Evolutionary conservation across 2,888 invertebrate genomes (phyloP), one percentile per base, ranked within the genome.

Genomic region (Dicranocentrus wangi): DNA sequence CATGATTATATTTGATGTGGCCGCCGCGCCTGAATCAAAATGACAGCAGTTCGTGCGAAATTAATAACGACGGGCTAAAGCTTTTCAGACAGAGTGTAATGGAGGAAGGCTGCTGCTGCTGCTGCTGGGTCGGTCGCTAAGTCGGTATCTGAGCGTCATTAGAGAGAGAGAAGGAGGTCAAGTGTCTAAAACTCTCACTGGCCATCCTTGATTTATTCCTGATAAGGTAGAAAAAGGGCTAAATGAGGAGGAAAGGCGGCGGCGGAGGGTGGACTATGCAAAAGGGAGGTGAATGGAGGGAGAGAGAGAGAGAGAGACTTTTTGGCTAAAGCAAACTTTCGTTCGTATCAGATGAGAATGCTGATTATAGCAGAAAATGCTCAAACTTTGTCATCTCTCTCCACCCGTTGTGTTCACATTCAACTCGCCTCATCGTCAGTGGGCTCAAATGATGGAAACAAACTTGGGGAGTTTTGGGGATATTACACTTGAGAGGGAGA

Each of bases 61-160:
- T 70, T 77, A 70, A 77, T 77, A 77, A 69, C 53, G 77, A 77
- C 51, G 63, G 69, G 69, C 61, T 63, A 61, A 61, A 28, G 28
- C 47, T 63, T 77, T 77, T 53, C 70, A 70, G n/a, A n/a, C n/a
- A n/a, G n/a, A n/a, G 39, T 77, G 61, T 77, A 63, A 77, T 63
- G 77, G 53, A 61, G 70, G 77, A 77, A 70, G 55, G 70, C 51
- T 70, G n/a, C n/a, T n/a, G n/a, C n/a, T n/a, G n/a, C n/a, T n/a
- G n/a, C n/a, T n/a, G n/a, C n/a, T n/a, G 53, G 55, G 53, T 70
- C 47, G 51, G 55, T 60, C 47, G 25, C 63, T 61, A 32, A 61
- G 53, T 47, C 42, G 21, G 63, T 70, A 60, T 70, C 61, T 69
- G 25, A 53, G 61, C 23, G 61, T 77, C 61, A 55, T 55, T 55